Evolutionary conservation across 2,888 invertebrate genomes (phyloP).

Genomic region (Trachelus troglodyta): DNA sequence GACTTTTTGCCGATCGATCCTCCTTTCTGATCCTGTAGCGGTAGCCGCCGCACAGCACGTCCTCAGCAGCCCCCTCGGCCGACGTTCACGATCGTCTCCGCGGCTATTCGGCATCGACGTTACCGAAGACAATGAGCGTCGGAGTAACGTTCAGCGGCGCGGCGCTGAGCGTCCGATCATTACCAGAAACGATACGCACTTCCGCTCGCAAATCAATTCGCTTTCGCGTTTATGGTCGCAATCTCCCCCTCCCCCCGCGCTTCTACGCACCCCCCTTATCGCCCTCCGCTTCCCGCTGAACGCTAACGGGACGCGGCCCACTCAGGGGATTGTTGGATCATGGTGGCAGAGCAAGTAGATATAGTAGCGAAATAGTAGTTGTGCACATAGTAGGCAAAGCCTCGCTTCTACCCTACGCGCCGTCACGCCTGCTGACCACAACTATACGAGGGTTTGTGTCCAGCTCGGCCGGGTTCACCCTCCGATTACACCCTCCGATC

Average conservation of each 20-base stretch:
- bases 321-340: constrained; percentile 28
- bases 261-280: background rate
- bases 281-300: constrained; percentile 27
- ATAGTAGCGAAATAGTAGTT: constrained; percentile 18
- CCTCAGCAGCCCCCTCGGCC: background rate
- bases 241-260: constrained; percentile 39
- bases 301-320: constrained; percentile 16
- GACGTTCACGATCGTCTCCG: background rate
- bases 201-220: constrained; percentile 65
- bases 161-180: constrained; percentile 51
- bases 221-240: constrained; percentile 61
- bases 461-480: constrained; percentile 37
- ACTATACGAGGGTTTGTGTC: constrained; percentile 56
- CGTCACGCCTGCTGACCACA: constrained; percentile 64
- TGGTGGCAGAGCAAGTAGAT: constrained; percentile 32
- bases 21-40: background rate
- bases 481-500: constrained; percentile 6
- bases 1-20: constrained; percentile 3
- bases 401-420: constrained; percentile 45
- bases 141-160: constrained; percentile 12
- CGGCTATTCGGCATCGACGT: constrained; percentile 10
- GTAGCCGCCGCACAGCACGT: background rate
- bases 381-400: constrained; percentile 33
- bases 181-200: constrained; percentile 61
- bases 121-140: constrained; percentile 53